Percentiles rank a stretch among this genome's conserved stretches.
Conservation (phyloP, 2,888 invertebrate genomes). For the Calephelis perditalis region DNA sequence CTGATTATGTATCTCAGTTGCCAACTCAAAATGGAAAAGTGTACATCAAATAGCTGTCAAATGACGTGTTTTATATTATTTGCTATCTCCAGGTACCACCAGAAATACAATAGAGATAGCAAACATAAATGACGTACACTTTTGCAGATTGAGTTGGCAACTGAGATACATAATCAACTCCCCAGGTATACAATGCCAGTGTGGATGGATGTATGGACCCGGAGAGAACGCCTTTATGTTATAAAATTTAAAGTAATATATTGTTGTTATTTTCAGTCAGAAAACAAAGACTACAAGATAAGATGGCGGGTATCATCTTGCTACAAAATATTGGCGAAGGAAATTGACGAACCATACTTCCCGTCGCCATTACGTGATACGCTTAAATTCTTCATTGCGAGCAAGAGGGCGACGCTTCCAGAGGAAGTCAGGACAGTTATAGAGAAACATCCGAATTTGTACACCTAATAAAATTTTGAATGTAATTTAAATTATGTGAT, state of each 20-base stretch:
- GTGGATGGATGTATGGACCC: too few relatives aligned
- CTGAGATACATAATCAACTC: too few relatives aligned
- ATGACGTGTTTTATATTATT: too few relatives aligned
- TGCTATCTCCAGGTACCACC: too few relatives aligned
- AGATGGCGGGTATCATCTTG: constrained; percentile 82
- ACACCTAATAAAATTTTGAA: constrained; percentile 20
- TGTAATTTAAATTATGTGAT: not conserved
- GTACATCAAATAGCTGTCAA: too few relatives aligned
- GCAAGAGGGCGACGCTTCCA: constrained; percentile 38
- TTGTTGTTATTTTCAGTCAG: constrained; percentile 66
- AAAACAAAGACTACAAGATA: constrained; percentile 81
- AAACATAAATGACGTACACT: too few relatives aligned
- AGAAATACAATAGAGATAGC: too few relatives aligned
- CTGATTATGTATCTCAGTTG: too few relatives aligned
- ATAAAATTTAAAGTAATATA: not conserved
- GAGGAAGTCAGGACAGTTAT: constrained; percentile 33
- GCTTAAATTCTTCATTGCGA: constrained; percentile 50
- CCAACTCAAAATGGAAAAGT: too few relatives aligned
- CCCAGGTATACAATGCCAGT: too few relatives aligned
- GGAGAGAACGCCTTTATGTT: too few relatives aligned
- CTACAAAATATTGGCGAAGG: constrained; percentile 64
- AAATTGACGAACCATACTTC: constrained; percentile 44
- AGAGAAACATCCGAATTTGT: constrained; percentile 33
- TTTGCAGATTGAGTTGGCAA: too few relatives aligned
- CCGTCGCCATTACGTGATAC: constrained; percentile 52